phyloP scores from a whole-genome alignment of 2,797 vertebrate genomes.

The Microchirus variegatus region DNA sequence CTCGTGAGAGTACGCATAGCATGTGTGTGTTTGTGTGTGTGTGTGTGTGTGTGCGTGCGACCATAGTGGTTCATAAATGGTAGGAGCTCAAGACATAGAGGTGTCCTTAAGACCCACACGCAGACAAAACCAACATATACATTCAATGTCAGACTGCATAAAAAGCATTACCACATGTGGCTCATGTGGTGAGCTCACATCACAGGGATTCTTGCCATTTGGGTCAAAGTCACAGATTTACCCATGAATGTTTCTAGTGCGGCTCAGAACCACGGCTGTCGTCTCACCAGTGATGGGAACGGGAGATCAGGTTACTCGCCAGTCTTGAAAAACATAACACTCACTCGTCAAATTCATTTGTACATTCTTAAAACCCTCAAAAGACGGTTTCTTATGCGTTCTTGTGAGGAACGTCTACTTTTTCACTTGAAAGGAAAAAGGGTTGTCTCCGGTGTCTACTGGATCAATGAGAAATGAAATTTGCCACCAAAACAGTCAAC shows the following conservation, averaged over 20 bases:
- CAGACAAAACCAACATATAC: conserved; percentile 77
- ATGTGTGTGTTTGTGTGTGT: no score
- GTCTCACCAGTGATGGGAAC: conserved; percentile 44
- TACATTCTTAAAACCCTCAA: conserved; percentile 31
- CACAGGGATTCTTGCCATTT: conserved; percentile 52
- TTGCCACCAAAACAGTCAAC: background rate
- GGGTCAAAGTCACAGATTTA: conserved; percentile 46
- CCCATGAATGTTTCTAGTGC: conserved; percentile 44
- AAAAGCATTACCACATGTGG: conserved; percentile 50
- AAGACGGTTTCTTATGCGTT: conserved; percentile 38
- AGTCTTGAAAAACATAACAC: conserved; percentile 31
- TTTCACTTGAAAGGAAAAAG: conserved; percentile 32
- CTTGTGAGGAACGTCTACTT: conserved; percentile 21
- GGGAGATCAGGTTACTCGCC: conserved; percentile 43
- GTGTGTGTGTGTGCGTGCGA: no score
- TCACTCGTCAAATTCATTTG: conserved; percentile 14
- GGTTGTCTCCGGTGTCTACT: conserved; percentile 52
- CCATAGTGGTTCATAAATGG: conserved; percentile 59
- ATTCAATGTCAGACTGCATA: conserved; percentile 45
- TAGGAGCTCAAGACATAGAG: conserved; percentile 67
- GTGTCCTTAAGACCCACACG: conserved; percentile 65
- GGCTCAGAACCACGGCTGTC: conserved; percentile 36
- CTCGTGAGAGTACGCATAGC: conserved; percentile 48
- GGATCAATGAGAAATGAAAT: conserved; percentile 30
- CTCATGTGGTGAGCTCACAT: conserved; percentile 53